A percentile compares a stretch with the other conserved stretches of the same genome.
These are phyloP conservation scores for Reticulitermes speratus DNA, from an alignment of 1,140 invertebrate species.

Conservation along the genomic window DNA sequence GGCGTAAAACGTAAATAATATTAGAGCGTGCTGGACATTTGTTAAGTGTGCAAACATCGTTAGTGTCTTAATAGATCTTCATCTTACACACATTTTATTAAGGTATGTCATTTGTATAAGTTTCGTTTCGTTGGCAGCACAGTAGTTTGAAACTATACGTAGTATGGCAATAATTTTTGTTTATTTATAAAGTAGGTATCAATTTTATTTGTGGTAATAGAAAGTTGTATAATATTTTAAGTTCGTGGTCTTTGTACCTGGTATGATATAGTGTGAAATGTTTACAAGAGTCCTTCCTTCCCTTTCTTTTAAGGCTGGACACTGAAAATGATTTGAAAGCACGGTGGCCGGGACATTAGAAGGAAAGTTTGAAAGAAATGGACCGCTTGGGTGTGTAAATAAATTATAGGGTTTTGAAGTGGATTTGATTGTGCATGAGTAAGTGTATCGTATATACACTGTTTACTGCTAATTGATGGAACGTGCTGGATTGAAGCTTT, in stretches of 20 bases:
- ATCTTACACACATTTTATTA: background rate
- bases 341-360: background rate
- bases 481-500: background rate
- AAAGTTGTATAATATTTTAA: background rate
- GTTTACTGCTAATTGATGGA: background rate
- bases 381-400: constrained; percentile 25
- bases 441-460: background rate
- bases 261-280: constrained; percentile 8
- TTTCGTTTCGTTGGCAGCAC: background rate
- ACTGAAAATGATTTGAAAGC: background rate
- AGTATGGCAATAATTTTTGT: background rate
- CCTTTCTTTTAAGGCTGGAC: background rate
- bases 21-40: background rate
- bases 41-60: background rate
- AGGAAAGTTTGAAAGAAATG: background rate
- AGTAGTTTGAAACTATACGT: background rate
- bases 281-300: background rate
- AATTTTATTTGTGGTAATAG: background rate
- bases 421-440: constrained; percentile 25
- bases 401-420: background rate
- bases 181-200: background rate
- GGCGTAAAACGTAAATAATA: background rate
- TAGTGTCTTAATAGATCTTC: background rate
- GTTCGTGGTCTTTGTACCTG: background rate
- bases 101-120: constrained; percentile 13